phyloP scores from a whole-genome alignment of 2,797 vertebrate species.

The Toxotes lorentzi region DNA sequence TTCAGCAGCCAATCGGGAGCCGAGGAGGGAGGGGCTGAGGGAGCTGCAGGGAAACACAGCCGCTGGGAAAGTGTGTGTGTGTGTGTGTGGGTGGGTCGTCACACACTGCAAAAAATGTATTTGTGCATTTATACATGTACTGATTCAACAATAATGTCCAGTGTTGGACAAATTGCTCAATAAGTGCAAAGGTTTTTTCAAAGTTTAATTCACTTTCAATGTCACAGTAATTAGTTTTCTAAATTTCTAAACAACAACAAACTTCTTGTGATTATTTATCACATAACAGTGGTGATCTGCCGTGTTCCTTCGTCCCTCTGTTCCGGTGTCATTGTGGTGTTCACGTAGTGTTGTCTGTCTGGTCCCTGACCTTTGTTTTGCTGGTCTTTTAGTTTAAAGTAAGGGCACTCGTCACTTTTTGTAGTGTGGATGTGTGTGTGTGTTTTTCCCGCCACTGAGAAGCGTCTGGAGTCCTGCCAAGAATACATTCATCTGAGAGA shows the following conservation, averaged over 20 bases:
- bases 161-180: too few species aligned
- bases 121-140: not conserved
- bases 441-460: conserved; percentile 62
- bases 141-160: not conserved
- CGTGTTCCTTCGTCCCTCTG: not conserved
- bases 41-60: conserved; percentile 28
- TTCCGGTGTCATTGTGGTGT: too few species aligned
- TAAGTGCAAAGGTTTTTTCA: too few species aligned
- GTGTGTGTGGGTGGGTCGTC: conserved; percentile 37
- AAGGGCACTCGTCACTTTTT: conserved; percentile 9
- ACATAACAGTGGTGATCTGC: not conserved
- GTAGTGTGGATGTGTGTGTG: conserved; percentile 21
- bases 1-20: conserved; percentile 58
- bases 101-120: conserved; percentile 51
- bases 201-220: too few species aligned
- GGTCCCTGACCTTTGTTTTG: too few species aligned
- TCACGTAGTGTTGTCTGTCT: not conserved
- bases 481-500: conserved; percentile 30
- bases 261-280: too few species aligned
- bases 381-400: not conserved
- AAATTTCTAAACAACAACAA: too few species aligned
- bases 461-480: conserved; percentile 54
- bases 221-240: too few species aligned
- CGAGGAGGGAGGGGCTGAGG: conserved; percentile 7
- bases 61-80: conserved; percentile 43